Percentiles rank a stretch among this genome's conserved stretches.
phyloP scores from a whole-genome alignment of 2,888 invertebrate species.

The Mayetiola destructor region DNA sequence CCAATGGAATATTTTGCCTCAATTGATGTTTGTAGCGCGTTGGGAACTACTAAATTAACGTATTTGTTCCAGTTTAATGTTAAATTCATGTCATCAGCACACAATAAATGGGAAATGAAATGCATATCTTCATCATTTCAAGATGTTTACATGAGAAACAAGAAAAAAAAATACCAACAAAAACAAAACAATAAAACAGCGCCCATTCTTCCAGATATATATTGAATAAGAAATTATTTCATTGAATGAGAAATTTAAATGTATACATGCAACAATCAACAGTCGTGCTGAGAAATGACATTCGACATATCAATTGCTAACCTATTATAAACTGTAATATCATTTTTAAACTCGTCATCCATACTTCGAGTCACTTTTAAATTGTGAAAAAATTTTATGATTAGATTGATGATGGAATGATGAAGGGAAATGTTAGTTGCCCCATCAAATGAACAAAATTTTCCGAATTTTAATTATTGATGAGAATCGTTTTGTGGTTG shows the following conservation, averaged over 20 bases:
- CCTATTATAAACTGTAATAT: conserved; percentile 2
- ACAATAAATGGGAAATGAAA: too few species aligned
- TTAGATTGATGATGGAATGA: not conserved
- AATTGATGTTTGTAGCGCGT: too few species aligned
- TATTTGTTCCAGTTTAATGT: not conserved
- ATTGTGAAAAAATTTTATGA: not conserved
- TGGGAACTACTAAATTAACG: too few species aligned
- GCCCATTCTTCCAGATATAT: not conserved
- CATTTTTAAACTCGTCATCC: not conserved
- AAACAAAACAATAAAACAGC: too few species aligned
- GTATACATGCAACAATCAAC: not conserved
- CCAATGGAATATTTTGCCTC: too few species aligned
- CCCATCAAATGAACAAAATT: not conserved
- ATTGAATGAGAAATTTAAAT: too few species aligned
- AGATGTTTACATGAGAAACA: too few species aligned
- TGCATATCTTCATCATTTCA: too few species aligned
- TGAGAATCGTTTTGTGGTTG: not conserved
- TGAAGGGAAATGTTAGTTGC: not conserved
- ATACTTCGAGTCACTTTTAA: not conserved
- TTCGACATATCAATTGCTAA: not conserved
- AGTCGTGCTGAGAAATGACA: not conserved
- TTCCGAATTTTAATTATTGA: not conserved
- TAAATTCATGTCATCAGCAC: too few species aligned
- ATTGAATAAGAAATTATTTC: not conserved
- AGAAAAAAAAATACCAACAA: too few species aligned